Evolutionary conservation across 2,797 vertebrate genomes (phyloP).

Genomic region (Rhabdophis nuchalis): DNA sequence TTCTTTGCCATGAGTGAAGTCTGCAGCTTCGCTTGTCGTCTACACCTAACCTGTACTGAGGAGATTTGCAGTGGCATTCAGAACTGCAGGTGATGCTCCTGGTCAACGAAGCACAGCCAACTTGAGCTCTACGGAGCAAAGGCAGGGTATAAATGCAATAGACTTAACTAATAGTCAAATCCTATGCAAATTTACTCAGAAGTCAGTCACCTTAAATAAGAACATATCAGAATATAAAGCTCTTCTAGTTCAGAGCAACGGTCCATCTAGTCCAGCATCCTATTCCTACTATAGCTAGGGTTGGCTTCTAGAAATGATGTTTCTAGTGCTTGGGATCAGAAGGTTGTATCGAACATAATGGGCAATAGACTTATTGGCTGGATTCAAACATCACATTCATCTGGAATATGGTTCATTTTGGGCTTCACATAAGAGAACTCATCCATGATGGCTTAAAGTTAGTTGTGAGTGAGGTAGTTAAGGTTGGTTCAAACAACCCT

Average conservation of each 20-base stretch:
- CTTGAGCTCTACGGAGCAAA: background rate
- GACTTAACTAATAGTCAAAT: background rate
- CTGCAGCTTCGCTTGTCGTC: background rate
- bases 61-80: background rate
- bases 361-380: background rate
- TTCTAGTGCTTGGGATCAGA: background rate
- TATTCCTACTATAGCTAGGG: background rate
- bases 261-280: background rate
- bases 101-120: background rate
- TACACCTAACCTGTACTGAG: background rate
- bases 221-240: background rate
- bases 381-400: background rate
- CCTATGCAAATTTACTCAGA: background rate
- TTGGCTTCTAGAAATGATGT: background rate
- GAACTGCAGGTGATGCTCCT: background rate
- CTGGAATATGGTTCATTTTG: background rate
- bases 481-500: background rate
- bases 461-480: background rate
- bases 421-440: background rate
- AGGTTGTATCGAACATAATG: background rate
- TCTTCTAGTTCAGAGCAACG: background rate
- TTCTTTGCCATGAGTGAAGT: background rate
- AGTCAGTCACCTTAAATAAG: background rate
- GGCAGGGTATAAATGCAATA: background rate
- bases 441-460: background rate